Percentiles rank a stretch among this genome's conserved stretches.
phyloP scores from a whole-genome alignment of 2,888 invertebrate genomes.

The Ptychoptera albimana region DNA sequence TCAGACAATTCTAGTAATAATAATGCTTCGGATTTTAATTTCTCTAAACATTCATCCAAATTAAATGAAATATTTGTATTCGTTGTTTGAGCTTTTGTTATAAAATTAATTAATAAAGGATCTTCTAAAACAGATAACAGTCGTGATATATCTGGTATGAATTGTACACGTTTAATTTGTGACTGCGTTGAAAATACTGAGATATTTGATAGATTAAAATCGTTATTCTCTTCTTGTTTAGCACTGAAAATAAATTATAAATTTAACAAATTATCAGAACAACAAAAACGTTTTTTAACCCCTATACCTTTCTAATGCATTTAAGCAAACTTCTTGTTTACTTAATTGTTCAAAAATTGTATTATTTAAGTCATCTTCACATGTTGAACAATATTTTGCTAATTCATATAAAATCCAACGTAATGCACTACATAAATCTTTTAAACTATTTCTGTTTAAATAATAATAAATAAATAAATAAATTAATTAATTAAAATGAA shows the following conservation, averaged over 20 bases:
- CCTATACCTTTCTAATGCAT: background rate
- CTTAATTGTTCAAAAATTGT: conserved; percentile 45
- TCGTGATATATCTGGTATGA: conserved; percentile 50
- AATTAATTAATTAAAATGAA: conserved; percentile 1
- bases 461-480: conserved; percentile 6
- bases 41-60: conserved; percentile 47
- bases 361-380: conserved; percentile 64
- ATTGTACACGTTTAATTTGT: conserved; percentile 33
- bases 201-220: conserved; percentile 8
- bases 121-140: conserved; percentile 44
- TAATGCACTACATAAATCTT: conserved; percentile 45
- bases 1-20: conserved; percentile 47
- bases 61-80: conserved; percentile 31
- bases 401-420: conserved; percentile 50
- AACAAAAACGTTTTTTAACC: too few relatives aligned
- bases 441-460: conserved; percentile 43
- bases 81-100: conserved; percentile 35
- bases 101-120: conserved; percentile 38
- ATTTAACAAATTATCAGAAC: background rate
- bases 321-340: conserved; percentile 6
- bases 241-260: background rate
- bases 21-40: conserved; percentile 52
- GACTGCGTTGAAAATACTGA: conserved; percentile 12
- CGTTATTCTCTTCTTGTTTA: background rate
- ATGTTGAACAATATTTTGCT: conserved; percentile 54